A percentile compares a stretch with the other conserved stretches of the same genome.
Conservation (phyloP, 37 sponge, comb jelly and placozoan species). For the Aplysina aerophoba region DNA sequence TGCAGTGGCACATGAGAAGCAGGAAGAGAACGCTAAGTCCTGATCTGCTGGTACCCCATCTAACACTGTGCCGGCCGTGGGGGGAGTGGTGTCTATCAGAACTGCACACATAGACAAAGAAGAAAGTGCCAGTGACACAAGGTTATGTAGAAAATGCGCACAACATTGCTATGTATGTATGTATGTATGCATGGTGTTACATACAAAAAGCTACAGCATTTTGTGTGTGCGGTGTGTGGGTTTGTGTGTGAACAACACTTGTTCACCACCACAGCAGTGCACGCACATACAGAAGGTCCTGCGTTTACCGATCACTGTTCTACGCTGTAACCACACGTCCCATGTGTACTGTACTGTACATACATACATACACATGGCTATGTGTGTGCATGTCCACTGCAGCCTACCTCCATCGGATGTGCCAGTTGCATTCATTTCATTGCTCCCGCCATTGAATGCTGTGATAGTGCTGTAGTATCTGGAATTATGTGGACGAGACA, state of each 20-base stretch:
- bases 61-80: conserved; percentile 49
- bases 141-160: not conserved
- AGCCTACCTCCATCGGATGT: conserved; percentile 78
- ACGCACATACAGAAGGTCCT: not conserved
- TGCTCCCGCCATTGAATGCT: conserved; percentile 58
- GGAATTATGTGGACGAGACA: conserved; percentile 47
- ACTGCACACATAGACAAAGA: conserved; percentile 38
- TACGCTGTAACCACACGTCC: no score
- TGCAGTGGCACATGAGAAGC: conserved; percentile 43
- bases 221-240: no score
- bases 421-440: conserved; percentile 29
- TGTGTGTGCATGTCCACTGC: no score
- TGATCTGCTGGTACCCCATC: conserved; percentile 41
- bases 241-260: no score
- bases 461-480: conserved; percentile 78
- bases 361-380: conserved; percentile 4
- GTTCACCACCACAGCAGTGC: not conserved
- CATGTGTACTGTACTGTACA: not conserved
- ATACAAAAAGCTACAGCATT: no score
- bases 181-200: not conserved
- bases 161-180: not conserved
- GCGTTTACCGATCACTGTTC: no score
- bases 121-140: not conserved
- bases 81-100: conserved; percentile 68
- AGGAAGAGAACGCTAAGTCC: conserved; percentile 50